Base-by-base conservation (phyloP, 2,113 vertebrate genomes). In the Sander vitreus region DNA sequence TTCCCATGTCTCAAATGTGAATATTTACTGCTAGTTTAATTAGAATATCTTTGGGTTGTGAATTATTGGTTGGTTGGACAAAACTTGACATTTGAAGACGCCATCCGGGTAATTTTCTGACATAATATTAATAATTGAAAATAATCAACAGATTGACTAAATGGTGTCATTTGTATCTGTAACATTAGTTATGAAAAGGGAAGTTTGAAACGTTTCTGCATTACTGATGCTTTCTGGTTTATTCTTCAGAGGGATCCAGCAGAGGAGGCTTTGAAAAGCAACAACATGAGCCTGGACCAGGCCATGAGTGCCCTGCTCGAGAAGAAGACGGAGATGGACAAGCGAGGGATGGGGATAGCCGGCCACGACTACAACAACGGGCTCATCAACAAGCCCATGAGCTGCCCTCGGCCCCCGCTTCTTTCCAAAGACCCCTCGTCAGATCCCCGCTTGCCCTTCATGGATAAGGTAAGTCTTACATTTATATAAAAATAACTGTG, bases 221-320 rank as follows among this genome's bases (percentile, higher is more conserved):
- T 58, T 23, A 19, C 43, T 68, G 11, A 71, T n/a, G 6, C 9
- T 43, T 69, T 47, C 6, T 53, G 53, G 0, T 67, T 78, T 36
- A 0, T 60, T 85, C 65, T 83, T 2, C 96, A 99, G 98, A 97
- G 97, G 96, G 98, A 99, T 92, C 98, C 98, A 91, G 97, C 98
- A 1, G 98, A 99, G 95, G 98, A 99, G 95, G 98, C 98, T 93
- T 96, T 99, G 95, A 99, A 97, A 94, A 99, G 96, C 94, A 99
- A 96, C 96, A 97, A 95, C 93, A 97, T 99, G 98, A 99, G 97
- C 94, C 96, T 99, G 4, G 98, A 99, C 93, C 97, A 99, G 97
- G 98, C 98, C 94, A 99, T 99, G 98, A 99, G 97, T 96, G 96
- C 97, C 95, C 97, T 99, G 94, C 96, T 99, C 95, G 98, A 99